Percentiles rank a stretch among this genome's conserved stretches.
Conservation (phyloP, 2,797 vertebrate species). For the Sebastes reedi region DNA sequence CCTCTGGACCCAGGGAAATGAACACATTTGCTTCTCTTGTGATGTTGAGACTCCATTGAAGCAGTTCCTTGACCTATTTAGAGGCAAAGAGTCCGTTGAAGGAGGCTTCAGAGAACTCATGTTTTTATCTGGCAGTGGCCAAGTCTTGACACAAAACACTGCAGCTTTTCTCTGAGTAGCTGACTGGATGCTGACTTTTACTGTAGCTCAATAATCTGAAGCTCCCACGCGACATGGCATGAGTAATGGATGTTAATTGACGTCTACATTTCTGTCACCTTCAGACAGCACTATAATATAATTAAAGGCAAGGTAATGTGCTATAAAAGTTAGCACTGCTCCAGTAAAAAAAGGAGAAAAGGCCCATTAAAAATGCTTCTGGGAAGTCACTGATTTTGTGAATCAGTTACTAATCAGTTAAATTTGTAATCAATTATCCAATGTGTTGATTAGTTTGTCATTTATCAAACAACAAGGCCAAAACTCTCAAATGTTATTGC, state of each 20-base stretch:
- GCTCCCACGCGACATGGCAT: neutral
- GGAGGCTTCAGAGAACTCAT: neutral
- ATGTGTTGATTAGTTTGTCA: neutral
- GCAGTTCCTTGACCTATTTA: conserved; percentile 22
- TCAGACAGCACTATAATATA: neutral
- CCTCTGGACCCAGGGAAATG: conserved; percentile 24
- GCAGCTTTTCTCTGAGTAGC: neutral
- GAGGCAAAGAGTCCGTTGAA: neutral
- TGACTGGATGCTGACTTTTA: neutral
- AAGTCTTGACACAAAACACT: conserved; percentile 6
- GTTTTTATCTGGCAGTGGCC: conserved; percentile 5
- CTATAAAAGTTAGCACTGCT: neutral
- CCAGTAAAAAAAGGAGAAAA: neutral
- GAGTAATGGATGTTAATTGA: neutral
- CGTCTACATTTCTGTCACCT: neutral
- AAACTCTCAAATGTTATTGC: neutral
- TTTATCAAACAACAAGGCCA: neutral
- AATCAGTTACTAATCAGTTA: neutral
- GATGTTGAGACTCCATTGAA: conserved; percentile 31
- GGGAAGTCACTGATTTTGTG: neutral
- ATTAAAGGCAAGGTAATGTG: neutral
- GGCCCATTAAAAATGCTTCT: neutral
- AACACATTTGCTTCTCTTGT: conserved; percentile 36
- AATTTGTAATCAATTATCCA: neutral
- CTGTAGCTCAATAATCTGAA: neutral